phyloP scores from a whole-genome alignment of 2,888 invertebrate genomes.

The Ferdinandea cuprea region DNA sequence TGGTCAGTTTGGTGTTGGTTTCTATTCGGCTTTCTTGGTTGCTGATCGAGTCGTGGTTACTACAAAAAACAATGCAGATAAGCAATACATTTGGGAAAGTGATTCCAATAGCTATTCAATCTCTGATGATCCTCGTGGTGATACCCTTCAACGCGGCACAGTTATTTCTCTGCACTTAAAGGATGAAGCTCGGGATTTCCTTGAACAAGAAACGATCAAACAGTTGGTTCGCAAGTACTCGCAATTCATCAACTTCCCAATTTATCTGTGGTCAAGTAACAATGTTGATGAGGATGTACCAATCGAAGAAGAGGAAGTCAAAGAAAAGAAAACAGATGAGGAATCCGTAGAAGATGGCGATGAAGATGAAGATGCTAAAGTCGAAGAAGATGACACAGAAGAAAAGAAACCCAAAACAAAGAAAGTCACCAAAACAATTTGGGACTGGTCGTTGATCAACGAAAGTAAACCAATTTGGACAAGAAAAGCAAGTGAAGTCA shows the following conservation, averaged over 20 bases:
- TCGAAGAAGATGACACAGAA: slow-evolving; percentile 85
- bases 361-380: slow-evolving; percentile 84
- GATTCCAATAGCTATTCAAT: slow-evolving; percentile 96
- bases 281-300: slow-evolving; percentile 91
- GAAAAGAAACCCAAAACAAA: slow-evolving; percentile 92
- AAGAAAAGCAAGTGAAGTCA: slow-evolving; percentile 92
- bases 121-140: slow-evolving; percentile 96
- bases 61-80: slow-evolving; percentile 96
- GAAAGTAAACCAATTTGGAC: slow-evolving; percentile 99
- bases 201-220: slow-evolving; percentile 95
- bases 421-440: slow-evolving; percentile 95
- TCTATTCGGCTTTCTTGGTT: slow-evolving; percentile 98
- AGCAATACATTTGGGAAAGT: slow-evolving; percentile 99
- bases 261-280: slow-evolving; percentile 94
- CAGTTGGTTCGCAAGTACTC: slow-evolving; percentile 98
- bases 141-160: slow-evolving; percentile 95
- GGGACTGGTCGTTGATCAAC: slow-evolving; percentile 99
- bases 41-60: slow-evolving; percentile 98
- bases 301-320: slow-evolving; percentile 84
- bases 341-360: slow-evolving; percentile 84
- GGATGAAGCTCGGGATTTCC: slow-evolving; percentile 97
- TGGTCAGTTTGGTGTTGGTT: slow-evolving; percentile 99
- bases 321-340: slow-evolving; percentile 84
- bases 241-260: slow-evolving; percentile 99
- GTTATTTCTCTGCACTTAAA: slow-evolving; percentile 94